Evolutionary conservation across 2,888 invertebrate genomes (phyloP).

Genomic region (Scelioninae gen. 2): DNA sequence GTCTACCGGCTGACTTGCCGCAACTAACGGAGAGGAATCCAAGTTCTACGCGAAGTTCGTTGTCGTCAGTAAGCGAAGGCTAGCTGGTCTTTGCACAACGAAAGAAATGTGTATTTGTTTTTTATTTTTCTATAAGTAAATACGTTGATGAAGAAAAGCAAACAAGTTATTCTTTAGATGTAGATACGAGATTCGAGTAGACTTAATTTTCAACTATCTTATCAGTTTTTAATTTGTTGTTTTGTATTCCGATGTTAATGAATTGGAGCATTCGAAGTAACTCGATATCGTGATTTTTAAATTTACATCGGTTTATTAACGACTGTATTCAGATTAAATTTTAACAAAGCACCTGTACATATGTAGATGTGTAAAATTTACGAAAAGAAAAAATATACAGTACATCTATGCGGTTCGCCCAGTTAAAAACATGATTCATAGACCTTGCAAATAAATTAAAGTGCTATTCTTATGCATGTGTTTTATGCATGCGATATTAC

Average conservation of each 20-base stretch:
- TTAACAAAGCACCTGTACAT: conserved; percentile 43
- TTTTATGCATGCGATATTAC: conserved; percentile 41
- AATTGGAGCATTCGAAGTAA: conserved; percentile 5
- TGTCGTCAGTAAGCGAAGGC: conserved; percentile 80
- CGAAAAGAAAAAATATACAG: conserved; percentile 19
- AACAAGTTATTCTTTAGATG: conserved; percentile 17
- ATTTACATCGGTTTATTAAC: conserved; percentile 14
- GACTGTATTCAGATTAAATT: conserved; percentile 24
- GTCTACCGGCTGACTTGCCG: conserved; percentile 78
- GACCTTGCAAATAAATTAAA: conserved; percentile 35
- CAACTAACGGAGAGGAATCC: conserved; percentile 76
- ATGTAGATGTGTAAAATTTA: conserved; percentile 51
- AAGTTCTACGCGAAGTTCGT: conserved; percentile 79
- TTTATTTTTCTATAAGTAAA: conserved; percentile 8
- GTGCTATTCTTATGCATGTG: conserved; percentile 34
- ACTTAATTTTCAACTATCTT: conserved; percentile 20
- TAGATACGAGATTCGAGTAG: conserved; percentile 33
- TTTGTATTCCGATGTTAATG: conserved; percentile 8
- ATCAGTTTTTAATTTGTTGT: conserved; percentile 3
- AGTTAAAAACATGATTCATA: conserved; percentile 14
- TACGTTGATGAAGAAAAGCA: conserved; percentile 15
- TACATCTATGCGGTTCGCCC: conserved; percentile 5
- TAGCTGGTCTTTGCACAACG: conserved; percentile 61
- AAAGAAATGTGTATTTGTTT: conserved; percentile 25
- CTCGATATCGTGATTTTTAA: background rate